Percentiles rank a stretch among this genome's conserved stretches.
These are phyloP conservation scores for Puma concolor DNA, from an alignment of 2,113 vertebrate species.

Conservation along the genomic window DNA sequence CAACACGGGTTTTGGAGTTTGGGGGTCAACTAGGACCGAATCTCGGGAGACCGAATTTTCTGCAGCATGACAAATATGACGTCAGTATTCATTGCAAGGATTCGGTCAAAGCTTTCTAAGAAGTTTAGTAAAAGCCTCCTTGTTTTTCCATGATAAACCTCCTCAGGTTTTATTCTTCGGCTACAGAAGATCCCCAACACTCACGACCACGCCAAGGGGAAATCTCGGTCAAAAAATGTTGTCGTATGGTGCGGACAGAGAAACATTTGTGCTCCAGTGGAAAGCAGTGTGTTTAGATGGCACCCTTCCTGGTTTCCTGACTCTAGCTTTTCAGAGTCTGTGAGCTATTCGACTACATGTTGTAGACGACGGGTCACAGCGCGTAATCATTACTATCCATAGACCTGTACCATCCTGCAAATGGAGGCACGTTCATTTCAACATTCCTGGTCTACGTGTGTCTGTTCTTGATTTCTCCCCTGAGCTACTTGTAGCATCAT, in stretches of 20 bases:
- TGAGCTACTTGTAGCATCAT: not conserved
- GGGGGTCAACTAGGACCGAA: not conserved
- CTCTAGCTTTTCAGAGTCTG: not conserved
- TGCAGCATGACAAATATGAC: too few relatives aligned
- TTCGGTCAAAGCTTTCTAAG: too few relatives aligned
- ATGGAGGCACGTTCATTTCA: not conserved
- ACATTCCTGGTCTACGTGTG: not conserved
- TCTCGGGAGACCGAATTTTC: too few relatives aligned
- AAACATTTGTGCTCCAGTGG: not conserved
- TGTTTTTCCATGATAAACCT: too few relatives aligned
- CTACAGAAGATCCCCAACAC: not conserved
- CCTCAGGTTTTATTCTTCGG: not conserved
- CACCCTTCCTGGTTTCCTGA: not conserved
- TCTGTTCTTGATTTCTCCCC: conserved; percentile 20
- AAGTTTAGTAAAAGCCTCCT: too few relatives aligned
- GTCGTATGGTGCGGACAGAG: not conserved
- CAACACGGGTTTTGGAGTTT: not conserved
- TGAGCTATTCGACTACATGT: not conserved
- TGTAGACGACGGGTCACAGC: not conserved
- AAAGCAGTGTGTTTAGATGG: not conserved
- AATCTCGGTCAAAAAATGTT: not conserved
- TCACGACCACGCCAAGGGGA: not conserved
- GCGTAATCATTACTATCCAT: too few relatives aligned
- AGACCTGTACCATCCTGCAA: too few relatives aligned
- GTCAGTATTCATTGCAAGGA: too few relatives aligned